phyloP scores from a whole-genome alignment of 2,797 vertebrate species.

The Phoxinus dragarum region DNA sequence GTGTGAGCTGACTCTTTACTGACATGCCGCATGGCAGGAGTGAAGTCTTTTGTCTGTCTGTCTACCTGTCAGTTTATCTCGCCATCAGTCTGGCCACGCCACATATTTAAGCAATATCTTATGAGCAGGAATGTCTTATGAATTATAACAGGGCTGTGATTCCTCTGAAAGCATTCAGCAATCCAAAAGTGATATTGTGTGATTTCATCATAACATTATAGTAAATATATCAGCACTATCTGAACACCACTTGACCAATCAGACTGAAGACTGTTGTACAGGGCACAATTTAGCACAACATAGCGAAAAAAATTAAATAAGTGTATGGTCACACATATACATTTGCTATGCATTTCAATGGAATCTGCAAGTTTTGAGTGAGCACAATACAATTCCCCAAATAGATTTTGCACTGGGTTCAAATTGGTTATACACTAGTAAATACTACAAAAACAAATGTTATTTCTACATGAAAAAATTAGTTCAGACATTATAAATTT shows the following conservation, averaged over 20 bases:
- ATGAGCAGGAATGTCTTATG: background rate
- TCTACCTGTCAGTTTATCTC: constrained; percentile 18
- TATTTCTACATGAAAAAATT: no score
- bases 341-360: background rate
- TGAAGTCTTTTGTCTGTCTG: constrained; percentile 4
- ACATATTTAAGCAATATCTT: background rate
- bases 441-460: no score
- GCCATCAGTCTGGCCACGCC: background rate
- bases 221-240: background rate
- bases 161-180: background rate
- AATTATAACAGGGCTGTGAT: background rate
- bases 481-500: no score
- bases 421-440: background rate
- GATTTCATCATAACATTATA: background rate
- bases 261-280: background rate
- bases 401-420: background rate
- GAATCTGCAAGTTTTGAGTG: background rate
- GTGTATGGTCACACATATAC: background rate
- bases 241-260: background rate
- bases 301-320: background rate
- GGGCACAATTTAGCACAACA: background rate
- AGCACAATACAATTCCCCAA: background rate
- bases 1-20: constrained; percentile 18
- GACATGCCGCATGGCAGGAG: constrained; percentile 15
- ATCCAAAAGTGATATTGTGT: background rate